phyloP scores from a whole-genome alignment of 2,113 vertebrate genomes.

The Glareola pratincola region DNA sequence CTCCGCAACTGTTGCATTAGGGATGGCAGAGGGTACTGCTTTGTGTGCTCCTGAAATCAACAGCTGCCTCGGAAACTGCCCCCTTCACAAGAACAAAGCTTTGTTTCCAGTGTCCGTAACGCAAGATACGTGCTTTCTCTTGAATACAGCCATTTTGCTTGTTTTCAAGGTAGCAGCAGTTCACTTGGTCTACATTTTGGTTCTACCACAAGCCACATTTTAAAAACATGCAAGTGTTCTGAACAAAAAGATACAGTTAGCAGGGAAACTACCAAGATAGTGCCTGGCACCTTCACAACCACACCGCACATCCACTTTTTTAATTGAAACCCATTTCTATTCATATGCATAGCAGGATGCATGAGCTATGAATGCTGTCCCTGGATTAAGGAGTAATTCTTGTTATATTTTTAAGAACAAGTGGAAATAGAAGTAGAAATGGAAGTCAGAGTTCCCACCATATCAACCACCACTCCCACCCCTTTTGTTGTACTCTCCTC shows the following conservation, averaged over 20 bases:
- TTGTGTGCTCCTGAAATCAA: background rate
- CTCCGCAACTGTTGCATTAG: background rate
- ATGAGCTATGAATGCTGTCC: background rate
- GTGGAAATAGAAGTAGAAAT: background rate
- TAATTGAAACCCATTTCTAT: background rate
- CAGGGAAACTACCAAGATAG: background rate
- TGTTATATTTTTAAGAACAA: background rate
- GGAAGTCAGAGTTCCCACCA: background rate
- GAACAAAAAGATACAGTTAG: background rate
- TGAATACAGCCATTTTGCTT: background rate
- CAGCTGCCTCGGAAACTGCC: background rate
- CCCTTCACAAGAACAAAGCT: background rate
- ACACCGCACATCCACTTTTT: rapidly evolving
- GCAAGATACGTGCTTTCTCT: background rate
- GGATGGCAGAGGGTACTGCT: background rate
- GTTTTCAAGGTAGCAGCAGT: background rate
- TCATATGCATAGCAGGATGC: background rate
- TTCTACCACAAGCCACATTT: background rate
- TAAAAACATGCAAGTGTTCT: background rate
- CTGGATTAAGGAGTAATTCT: background rate
- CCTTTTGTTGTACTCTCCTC: background rate
- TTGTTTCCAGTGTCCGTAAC: background rate
- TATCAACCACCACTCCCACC: background rate
- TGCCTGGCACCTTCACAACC: background rate
- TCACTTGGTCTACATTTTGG: background rate